Evolutionary conservation across 2,113 vertebrate genomes (phyloP).

Genomic region (Cyphomyrus discorhynchus): DNA sequence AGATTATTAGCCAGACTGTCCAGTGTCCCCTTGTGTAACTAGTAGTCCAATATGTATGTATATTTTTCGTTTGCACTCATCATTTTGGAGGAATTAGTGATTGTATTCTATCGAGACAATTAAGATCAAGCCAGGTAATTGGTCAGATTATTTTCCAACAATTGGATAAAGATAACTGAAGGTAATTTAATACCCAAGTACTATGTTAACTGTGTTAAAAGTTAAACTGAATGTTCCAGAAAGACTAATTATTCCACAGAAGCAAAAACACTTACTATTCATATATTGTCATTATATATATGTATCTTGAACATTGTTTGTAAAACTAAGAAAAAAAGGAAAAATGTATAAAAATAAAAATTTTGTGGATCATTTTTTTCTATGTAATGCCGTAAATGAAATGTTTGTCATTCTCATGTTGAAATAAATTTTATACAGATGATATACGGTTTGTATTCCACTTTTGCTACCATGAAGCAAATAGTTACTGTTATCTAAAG

Average conservation of each 20-base stretch:
- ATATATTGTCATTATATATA: conserved; percentile 18
- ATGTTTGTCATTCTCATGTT: conserved; percentile 31
- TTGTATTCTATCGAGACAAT: background rate
- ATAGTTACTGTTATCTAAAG: background rate
- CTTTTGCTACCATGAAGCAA: background rate
- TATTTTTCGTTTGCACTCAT: background rate
- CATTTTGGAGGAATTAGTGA: background rate
- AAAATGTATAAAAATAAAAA: conserved; percentile 16
- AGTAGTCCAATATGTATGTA: background rate
- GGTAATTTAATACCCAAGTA: background rate
- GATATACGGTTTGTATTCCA: background rate
- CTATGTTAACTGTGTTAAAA: background rate
- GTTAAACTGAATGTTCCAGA: conserved; percentile 11
- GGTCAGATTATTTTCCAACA: conserved; percentile 8
- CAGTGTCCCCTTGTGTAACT: background rate
- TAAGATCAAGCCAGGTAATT: conserved; percentile 2
- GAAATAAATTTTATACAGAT: conserved; percentile 34
- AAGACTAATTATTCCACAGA: background rate
- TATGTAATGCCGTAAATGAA: conserved; percentile 18
- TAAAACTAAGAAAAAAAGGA: conserved; percentile 5
- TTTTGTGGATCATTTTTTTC: conserved; percentile 24
- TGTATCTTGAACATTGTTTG: conserved; percentile 18
- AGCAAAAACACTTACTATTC: conserved; percentile 14
- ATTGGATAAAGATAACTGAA: conserved; percentile 14
- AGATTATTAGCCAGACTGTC: background rate